Evolutionary conservation across 2,888 invertebrate genomes (phyloP).

Genomic region (Pollenia angustigena): DNA sequence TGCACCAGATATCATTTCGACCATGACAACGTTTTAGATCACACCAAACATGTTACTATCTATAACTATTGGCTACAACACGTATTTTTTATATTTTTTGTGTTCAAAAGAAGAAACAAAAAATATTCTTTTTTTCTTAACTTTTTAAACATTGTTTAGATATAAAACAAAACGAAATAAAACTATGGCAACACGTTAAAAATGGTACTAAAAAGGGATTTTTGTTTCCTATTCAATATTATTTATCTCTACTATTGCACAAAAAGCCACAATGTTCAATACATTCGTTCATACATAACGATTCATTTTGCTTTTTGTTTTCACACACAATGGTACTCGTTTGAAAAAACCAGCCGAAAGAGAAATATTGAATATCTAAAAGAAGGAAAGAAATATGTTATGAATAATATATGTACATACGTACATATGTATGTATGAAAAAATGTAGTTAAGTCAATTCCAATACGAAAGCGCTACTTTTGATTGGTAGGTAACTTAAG

Average conservation of each 20-base stretch:
- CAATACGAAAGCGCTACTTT: too few relatives aligned
- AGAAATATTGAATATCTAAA: too few relatives aligned
- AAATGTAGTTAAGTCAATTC: neutral
- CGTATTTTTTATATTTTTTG: neutral
- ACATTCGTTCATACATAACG: neutral
- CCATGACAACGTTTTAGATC: constrained; percentile 3
- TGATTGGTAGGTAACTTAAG: too few relatives aligned
- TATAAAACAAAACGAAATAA: neutral
- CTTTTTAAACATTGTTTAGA: constrained; percentile 5
- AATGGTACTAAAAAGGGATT: neutral
- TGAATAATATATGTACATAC: neutral
- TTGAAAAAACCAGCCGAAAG: too few relatives aligned
- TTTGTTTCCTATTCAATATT: constrained; percentile 1
- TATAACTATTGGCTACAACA: neutral
- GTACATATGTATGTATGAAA: neutral
- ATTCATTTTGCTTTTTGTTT: constrained; percentile 14
- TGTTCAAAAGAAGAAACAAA: neutral
- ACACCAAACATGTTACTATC: neutral
- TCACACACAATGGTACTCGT: neutral
- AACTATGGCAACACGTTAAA: constrained; percentile 20
- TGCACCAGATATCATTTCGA: neutral
- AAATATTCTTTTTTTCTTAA: neutral
- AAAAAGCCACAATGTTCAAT: neutral
- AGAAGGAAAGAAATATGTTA: too few relatives aligned
- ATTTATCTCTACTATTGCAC: neutral